These are phyloP conservation scores for Acanthacorydalis orientalis DNA, from an alignment of 2,888 invertebrate species.

Conservation along the genomic window DNA sequence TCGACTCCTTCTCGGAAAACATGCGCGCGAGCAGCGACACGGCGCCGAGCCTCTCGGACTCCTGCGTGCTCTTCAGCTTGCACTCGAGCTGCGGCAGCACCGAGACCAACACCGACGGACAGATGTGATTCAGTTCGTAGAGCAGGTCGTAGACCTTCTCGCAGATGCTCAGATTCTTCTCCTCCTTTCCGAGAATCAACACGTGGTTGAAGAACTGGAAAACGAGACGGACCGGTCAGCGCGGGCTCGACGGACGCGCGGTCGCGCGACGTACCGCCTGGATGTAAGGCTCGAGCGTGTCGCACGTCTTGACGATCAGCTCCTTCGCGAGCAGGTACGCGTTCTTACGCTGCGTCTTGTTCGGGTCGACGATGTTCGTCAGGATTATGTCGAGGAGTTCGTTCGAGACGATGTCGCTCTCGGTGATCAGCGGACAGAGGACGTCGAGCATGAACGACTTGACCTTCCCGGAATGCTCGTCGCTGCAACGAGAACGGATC, in stretches of 20 bases:
- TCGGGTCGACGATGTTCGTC: slow-evolving; percentile 86
- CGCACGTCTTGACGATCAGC: slow-evolving; percentile 76
- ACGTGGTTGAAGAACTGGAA: slow-evolving; percentile 90
- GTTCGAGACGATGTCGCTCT: slow-evolving; percentile 88
- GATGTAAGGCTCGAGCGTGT: slow-evolving; percentile 85
- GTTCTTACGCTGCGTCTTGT: slow-evolving; percentile 75
- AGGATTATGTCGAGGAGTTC: slow-evolving; percentile 88
- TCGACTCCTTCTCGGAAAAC: slow-evolving; percentile 91
- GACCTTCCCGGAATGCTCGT: slow-evolving; percentile 90
- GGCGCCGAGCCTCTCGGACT: slow-evolving; percentile 73
- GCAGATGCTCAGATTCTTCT: slow-evolving; percentile 60
- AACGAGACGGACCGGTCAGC: slow-evolving; percentile 8
- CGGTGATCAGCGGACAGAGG: slow-evolving; percentile 82
- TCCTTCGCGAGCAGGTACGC: slow-evolving; percentile 85
- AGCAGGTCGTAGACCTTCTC: slow-evolving; percentile 87
- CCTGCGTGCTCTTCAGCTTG: slow-evolving; percentile 82
- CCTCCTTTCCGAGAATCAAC: slow-evolving; percentile 81
- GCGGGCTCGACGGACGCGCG: background rate
- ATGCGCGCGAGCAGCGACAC: slow-evolving; percentile 83
- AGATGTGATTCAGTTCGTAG: slow-evolving; percentile 88
- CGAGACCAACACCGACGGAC: slow-evolving; percentile 68
- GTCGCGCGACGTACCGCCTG: slow-evolving; percentile 55
- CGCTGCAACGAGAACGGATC: slow-evolving; percentile 37
- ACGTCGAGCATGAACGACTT: slow-evolving; percentile 96
- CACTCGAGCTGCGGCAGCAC: slow-evolving; percentile 91